Conservation (phyloP, 2,113 vertebrate genomes). For the Diphyllodes magnificus region DNA sequence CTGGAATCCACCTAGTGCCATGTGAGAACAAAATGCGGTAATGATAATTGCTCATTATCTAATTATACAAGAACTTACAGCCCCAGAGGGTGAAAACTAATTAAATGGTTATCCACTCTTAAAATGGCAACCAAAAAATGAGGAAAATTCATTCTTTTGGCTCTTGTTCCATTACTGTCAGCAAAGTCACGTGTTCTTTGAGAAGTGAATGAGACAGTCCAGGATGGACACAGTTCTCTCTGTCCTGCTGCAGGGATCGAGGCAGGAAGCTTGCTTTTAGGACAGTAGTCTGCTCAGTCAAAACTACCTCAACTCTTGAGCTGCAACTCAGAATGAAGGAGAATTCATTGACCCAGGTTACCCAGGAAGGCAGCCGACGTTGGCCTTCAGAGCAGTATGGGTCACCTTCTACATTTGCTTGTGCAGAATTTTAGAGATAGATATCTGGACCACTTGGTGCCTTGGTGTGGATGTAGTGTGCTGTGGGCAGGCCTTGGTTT, state of each 20-base stretch:
- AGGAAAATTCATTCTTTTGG: background rate
- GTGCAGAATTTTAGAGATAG: background rate
- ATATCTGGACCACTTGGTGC: background rate
- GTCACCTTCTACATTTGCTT: background rate
- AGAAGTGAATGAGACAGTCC: background rate
- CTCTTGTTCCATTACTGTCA: background rate
- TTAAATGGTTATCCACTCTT: background rate
- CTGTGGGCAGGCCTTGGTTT: background rate
- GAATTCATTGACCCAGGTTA: background rate
- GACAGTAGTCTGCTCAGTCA: background rate
- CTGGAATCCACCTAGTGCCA: background rate
- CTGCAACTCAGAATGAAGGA: background rate
- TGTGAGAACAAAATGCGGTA: background rate
- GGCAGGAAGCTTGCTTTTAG: background rate
- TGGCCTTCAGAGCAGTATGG: background rate
- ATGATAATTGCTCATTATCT: slow-evolving; percentile 26
- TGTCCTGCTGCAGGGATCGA: background rate
- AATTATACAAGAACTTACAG: slow-evolving; percentile 15
- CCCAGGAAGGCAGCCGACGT: background rate
- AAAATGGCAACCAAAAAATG: background rate
- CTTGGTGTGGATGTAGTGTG: background rate
- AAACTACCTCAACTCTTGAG: background rate
- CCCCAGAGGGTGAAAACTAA: background rate
- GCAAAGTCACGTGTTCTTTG: rapidly evolving
- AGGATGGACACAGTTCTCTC: background rate